Conservation (phyloP, 2,797 vertebrate species). For the Tolypeutes matacus region DNA sequence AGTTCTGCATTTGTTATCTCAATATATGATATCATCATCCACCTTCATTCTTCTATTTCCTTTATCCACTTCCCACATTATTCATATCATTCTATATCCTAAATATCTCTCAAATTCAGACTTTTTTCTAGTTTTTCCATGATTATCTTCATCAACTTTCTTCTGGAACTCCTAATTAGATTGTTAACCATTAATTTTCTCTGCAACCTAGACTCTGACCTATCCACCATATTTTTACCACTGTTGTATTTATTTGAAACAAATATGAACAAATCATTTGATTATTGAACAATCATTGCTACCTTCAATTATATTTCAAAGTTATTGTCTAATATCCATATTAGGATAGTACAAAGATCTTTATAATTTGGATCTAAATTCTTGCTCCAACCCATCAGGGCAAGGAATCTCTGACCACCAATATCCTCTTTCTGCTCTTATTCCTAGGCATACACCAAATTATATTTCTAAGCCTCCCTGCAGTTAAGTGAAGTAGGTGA, state of each 20-base stretch:
- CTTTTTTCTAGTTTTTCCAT: too few relatives aligned
- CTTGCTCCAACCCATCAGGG: not conserved
- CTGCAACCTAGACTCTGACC: too few relatives aligned
- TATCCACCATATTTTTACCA: too few relatives aligned
- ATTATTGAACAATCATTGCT: too few relatives aligned
- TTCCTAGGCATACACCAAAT: not conserved
- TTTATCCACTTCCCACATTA: not conserved
- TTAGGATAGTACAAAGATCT: not conserved
- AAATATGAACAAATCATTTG: too few relatives aligned
- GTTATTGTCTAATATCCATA: not conserved
- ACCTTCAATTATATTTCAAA: not conserved
- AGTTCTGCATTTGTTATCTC: not conserved
- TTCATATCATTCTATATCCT: not conserved
- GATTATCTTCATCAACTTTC: too few relatives aligned
- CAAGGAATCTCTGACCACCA: not conserved
- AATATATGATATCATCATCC: not conserved
- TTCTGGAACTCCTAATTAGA: too few relatives aligned
- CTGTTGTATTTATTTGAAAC: too few relatives aligned
- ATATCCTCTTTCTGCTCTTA: not conserved
- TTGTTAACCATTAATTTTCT: too few relatives aligned
- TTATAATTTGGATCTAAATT: not conserved
- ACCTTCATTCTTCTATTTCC: not conserved
- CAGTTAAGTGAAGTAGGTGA: conserved; percentile 35
- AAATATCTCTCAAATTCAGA: not conserved
- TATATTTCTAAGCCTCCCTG: not conserved